Evolutionary conservation across 2,888 invertebrate genomes (phyloP).

Genomic region (Hipparchia sbordonii): DNA sequence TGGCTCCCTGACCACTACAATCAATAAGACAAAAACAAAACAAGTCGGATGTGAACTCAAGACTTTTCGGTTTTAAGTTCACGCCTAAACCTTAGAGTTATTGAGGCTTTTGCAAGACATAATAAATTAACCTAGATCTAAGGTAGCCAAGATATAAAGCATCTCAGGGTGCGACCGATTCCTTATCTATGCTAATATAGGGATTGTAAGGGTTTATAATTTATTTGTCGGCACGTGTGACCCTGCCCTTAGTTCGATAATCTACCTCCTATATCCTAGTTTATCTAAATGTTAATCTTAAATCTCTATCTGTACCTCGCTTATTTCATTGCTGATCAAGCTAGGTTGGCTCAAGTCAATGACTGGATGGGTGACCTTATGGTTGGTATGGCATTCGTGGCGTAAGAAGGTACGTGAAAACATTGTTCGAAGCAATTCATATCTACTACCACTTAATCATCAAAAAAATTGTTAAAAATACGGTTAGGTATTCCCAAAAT

Average conservation of each 20-base stretch:
- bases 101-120: neutral
- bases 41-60: too few species aligned
- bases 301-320: neutral
- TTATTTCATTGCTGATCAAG: neutral
- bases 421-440: too few species aligned
- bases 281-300: neutral
- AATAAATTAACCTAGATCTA: slow-evolving; percentile 3
- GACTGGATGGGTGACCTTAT: neutral
- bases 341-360: neutral
- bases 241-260: slow-evolving; percentile 42
- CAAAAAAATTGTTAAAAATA: too few species aligned
- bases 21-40: too few species aligned
- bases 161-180: slow-evolving; percentile 45
- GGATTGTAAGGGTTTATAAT: slow-evolving; percentile 49
- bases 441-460: too few species aligned
- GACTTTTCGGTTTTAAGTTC: too few species aligned
- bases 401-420: neutral
- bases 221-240: slow-evolving; percentile 46
- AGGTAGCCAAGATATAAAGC: slow-evolving; percentile 5
- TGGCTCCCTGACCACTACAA: too few species aligned
- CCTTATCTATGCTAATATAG: slow-evolving; percentile 59
- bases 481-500: too few species aligned
- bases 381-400: neutral
- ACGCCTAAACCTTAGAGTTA: neutral
- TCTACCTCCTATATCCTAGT: slow-evolving; percentile 2